These are phyloP conservation scores for Plutomurus gul DNA, from an alignment of 1,140 invertebrate genomes.

Conservation along the genomic window DNA sequence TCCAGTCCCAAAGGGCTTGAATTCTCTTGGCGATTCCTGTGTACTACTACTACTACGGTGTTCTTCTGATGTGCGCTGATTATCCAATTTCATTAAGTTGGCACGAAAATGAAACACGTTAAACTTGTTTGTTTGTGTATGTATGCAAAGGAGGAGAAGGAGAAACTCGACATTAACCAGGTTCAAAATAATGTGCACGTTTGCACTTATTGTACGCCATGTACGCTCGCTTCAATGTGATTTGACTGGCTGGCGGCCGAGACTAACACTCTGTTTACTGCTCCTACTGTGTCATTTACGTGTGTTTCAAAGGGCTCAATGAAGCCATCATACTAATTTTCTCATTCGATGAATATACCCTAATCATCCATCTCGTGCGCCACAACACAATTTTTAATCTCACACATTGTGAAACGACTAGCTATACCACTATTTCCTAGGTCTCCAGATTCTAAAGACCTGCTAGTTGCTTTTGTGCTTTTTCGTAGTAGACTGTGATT, in stretches of 20 bases:
- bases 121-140: conserved; percentile 12
- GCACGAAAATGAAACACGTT: neutral
- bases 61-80: conserved; percentile 15
- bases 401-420: neutral
- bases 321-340: conserved; percentile 14
- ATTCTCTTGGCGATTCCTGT: neutral
- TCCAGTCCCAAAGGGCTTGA: conserved; percentile 25
- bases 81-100: conserved; percentile 28
- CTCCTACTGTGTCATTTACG: conserved; percentile 14
- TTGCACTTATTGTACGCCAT: conserved; percentile 29
- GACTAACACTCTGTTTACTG: conserved; percentile 24
- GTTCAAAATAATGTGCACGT: conserved; percentile 22
- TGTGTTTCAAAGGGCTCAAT: conserved; percentile 26
- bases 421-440: neutral
- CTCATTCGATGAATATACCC: conserved; percentile 21
- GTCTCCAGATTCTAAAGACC: too few relatives aligned
- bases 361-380: neutral
- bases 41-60: neutral
- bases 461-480: too few relatives aligned
- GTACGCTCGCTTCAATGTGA: conserved; percentile 13
- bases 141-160: conserved; percentile 1
- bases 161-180: conserved; percentile 10
- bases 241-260: conserved; percentile 17
- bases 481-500: too few relatives aligned
- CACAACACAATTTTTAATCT: neutral